Evolutionary conservation across 2,113 vertebrate genomes (phyloP).

Genomic region (Carassius carassius): DNA sequence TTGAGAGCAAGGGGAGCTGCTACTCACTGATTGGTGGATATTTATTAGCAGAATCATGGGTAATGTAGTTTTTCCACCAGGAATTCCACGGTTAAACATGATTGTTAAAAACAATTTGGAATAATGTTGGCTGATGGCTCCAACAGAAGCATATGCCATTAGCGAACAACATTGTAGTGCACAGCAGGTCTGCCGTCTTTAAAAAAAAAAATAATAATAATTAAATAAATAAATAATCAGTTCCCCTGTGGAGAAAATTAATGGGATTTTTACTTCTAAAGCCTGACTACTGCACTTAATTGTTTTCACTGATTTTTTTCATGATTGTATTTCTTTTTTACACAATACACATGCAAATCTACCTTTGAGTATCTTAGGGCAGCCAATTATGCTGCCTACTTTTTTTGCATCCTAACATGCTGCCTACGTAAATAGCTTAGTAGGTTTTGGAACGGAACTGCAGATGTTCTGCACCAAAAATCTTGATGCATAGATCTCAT

Average conservation of each 20-base stretch:
- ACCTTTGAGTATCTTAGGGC: background rate
- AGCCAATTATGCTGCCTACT: background rate
- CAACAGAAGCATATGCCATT: background rate
- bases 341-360: background rate
- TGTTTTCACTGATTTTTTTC: background rate
- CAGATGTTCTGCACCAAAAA: background rate
- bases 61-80: no score
- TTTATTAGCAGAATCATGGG: no score
- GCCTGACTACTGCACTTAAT: background rate
- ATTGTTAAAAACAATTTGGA: no score
- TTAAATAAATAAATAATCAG: no score
- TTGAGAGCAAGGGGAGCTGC: no score
- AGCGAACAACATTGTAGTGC: background rate
- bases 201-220: no score
- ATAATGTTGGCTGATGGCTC: no score
- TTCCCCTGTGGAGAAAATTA: no score
- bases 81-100: no score
- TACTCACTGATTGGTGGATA: no score
- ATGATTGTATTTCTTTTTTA: background rate
- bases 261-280: background rate
- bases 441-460: background rate
- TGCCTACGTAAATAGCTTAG: background rate
- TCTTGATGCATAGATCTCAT: background rate
- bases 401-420: background rate
- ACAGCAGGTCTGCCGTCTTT: background rate